Base-by-base conservation (phyloP, 2,888 invertebrate species). In the Ophioninae sp. region DNA sequence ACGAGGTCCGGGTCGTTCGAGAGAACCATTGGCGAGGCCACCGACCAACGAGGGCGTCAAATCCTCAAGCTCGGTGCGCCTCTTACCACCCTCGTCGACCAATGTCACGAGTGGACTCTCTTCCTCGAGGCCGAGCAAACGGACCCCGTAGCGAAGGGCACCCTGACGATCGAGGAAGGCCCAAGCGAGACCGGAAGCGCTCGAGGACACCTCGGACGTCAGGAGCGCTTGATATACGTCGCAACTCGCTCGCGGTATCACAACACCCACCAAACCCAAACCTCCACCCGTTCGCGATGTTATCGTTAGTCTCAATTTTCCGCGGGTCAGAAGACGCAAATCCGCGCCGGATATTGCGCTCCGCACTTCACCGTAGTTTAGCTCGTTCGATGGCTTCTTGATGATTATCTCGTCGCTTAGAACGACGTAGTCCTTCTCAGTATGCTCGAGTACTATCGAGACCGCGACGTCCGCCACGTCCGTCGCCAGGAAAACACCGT, bases 141-240 rank as follows among this genome's bases (percentile, higher is more conserved):
- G 89, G 80, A 97, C 95, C 83, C 96, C 96, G 93, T 97, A 97
- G 58, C 96, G 95, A 78, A 97, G 93, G 0, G 96, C 95, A 6
- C 97, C 97, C 81, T 96, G 96, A 83, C 95, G 95, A 88, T 96
- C 96, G 72, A 97, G 94, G 87, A 96, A 97, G 73, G 96, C 94
- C 95, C 97, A 95, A 0, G 97, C 96, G 79, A 97, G 92, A 10
- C 97, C 97, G 39, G 92, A 90, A 0, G 92, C 91, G n/a, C 94
- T 95, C 84, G 95, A 94, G 87, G 91, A 94, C 84, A 89, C 93
- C 20, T 92, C 91, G 5, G 95, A 94, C 0, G 95, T 93, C 61
- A 97, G 90, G 0, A 96, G 94, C 0, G 96, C 95, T 90, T 97
- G 97, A 91, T 96, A 97, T 77, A 97, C 93, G 92, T 97, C 97